A percentile compares a stretch with the other conserved stretches of the same genome.
Conservation (phyloP, 1,140 invertebrate genomes). For the Caenorhabditis remanei region DNA sequence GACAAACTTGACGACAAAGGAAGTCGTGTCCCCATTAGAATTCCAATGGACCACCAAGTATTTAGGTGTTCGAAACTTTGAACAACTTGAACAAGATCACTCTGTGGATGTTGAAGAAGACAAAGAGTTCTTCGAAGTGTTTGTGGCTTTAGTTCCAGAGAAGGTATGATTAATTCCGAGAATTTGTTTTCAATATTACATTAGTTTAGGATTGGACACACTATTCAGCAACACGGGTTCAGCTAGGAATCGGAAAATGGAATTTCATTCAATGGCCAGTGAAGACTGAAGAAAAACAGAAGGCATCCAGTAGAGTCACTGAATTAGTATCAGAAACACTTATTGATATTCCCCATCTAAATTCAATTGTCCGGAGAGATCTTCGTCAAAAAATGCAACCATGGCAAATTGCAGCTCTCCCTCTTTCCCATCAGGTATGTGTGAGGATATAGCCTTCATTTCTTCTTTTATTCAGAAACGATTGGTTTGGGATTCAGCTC, state of each 20-base stretch:
- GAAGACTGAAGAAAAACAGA: slow-evolving; percentile 13
- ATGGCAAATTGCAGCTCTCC: slow-evolving; percentile 65
- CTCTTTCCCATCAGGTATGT: slow-evolving; percentile 62
- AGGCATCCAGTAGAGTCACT: background rate
- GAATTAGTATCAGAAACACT: slow-evolving; percentile 60
- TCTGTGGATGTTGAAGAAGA: slow-evolving; percentile 5
- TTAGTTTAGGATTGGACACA: slow-evolving; percentile 56
- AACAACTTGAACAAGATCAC: slow-evolving; percentile 4
- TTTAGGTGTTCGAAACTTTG: background rate
- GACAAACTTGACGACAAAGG: background rate
- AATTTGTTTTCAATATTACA: background rate
- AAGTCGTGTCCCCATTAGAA: background rate
- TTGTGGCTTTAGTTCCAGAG: slow-evolving; percentile 57
- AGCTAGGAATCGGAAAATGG: slow-evolving; percentile 55
- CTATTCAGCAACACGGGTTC: slow-evolving; percentile 64
- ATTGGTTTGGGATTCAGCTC: slow-evolving; percentile 65
- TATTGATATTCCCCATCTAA: slow-evolving; percentile 64
- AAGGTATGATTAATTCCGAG: background rate
- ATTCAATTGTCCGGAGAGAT: slow-evolving; percentile 65
- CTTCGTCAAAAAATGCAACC: slow-evolving; percentile 60
- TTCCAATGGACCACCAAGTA: background rate
- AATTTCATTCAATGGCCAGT: slow-evolving; percentile 25
- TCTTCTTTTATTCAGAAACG: slow-evolving; percentile 59
- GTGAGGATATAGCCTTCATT: background rate
- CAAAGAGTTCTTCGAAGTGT: slow-evolving; percentile 39